These are phyloP conservation scores for Chironomus tentans DNA, from an alignment of 2,888 invertebrate species.

Conservation along the genomic window DNA sequence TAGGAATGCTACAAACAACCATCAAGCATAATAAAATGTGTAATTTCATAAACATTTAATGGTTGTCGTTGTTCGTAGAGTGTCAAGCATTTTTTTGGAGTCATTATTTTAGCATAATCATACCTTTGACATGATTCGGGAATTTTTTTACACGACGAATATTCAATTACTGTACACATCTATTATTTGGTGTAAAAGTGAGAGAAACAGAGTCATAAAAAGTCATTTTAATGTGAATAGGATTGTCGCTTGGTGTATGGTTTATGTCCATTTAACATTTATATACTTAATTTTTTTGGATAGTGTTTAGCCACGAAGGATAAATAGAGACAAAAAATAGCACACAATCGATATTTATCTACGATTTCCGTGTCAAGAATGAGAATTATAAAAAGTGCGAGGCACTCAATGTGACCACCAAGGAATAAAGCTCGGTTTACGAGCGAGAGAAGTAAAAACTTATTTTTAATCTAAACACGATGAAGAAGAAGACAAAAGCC, in stretches of 20 bases:
- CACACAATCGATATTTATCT: slow-evolving; percentile 25
- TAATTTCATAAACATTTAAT: slow-evolving; percentile 1
- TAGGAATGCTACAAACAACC: too few relatives aligned
- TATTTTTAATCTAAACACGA: too few relatives aligned
- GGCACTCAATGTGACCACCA: background rate
- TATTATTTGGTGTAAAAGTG: background rate
- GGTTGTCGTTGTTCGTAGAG: background rate
- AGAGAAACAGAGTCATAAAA: too few relatives aligned
- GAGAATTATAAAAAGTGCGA: background rate
- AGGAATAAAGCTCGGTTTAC: background rate
- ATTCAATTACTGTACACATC: slow-evolving; percentile 1
- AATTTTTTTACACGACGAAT: background rate
- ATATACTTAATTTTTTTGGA: too few relatives aligned
- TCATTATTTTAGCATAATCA: slow-evolving; percentile 1
- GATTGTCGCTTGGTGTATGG: background rate
- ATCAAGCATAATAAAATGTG: background rate
- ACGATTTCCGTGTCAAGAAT: slow-evolving; percentile 26
- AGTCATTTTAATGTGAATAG: background rate
- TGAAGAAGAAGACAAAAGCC: too few relatives aligned
- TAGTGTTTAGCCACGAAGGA: too few relatives aligned
- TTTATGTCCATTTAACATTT: background rate
- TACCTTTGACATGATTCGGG: slow-evolving; percentile 25
- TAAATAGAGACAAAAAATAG: too few relatives aligned
- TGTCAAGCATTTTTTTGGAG: background rate
- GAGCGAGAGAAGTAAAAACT: background rate